Percentiles rank a stretch among this genome's conserved stretches.
phyloP scores from a whole-genome alignment of 2,888 invertebrate species.

The Plebejus anna region DNA sequence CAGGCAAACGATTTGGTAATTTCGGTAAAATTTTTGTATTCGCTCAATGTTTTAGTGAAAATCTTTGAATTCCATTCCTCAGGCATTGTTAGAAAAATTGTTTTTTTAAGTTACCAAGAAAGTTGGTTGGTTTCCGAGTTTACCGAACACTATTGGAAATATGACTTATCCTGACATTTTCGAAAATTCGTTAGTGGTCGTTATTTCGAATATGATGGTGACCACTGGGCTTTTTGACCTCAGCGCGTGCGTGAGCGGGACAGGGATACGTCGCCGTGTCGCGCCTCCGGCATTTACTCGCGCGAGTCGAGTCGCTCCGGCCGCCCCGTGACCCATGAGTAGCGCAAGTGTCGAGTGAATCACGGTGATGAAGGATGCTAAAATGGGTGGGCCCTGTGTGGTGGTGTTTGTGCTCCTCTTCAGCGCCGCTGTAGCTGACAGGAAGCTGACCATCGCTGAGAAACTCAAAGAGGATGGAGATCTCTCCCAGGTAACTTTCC shows the following conservation, averaged over 20 bases:
- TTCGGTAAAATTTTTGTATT: background rate
- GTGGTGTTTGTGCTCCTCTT: constrained; percentile 65
- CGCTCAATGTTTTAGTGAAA: background rate
- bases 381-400: constrained; percentile 63
- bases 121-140: background rate
- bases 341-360: constrained; percentile 59
- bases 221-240: constrained; percentile 45
- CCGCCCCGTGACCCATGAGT: constrained; percentile 53
- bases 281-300: constrained; percentile 65
- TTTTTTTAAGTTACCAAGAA: background rate
- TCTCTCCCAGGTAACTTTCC: constrained; percentile 81
- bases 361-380: constrained; percentile 40
- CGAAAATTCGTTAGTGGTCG: constrained; percentile 36
- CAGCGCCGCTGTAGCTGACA: constrained; percentile 55
- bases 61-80: background rate
- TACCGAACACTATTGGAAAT: background rate
- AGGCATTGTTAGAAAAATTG: background rate
- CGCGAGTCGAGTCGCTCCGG: constrained; percentile 53
- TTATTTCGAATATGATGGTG: constrained; percentile 54
- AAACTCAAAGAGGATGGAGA: constrained; percentile 83
- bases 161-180: background rate
- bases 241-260: constrained; percentile 54
- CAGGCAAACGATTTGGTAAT: background rate
- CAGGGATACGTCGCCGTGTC: constrained; percentile 49
- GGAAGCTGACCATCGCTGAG: constrained; percentile 79